Base-by-base conservation (phyloP, 2,888 invertebrate genomes). In the Aproaerema taeniolella region DNA sequence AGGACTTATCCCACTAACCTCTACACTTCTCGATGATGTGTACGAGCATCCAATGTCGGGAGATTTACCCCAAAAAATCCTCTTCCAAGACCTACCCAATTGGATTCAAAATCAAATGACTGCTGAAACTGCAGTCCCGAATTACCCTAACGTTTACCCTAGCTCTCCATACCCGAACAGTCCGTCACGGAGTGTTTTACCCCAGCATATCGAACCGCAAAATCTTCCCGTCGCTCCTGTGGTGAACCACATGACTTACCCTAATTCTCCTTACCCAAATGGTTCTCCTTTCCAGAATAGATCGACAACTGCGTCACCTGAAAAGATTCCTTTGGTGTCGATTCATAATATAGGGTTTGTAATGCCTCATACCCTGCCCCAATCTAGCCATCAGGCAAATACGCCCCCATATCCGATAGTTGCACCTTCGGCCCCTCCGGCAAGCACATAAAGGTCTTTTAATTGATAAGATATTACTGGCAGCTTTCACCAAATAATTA, bases 41-140 rank as follows among this genome's bases (percentile, higher is more conserved):
- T 75, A 71, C 42, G 36, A 43, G 1, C 77, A 78, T 35, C 77
- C 79, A 0, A 41, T 77, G 45, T 51, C 61, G 0, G 52, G 66
- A 15, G 53, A 54, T 30, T 50, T 80, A 1, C 80, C 81, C 0
- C 37, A 47, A 0, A 62, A 72, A 0, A 49, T 70, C 20, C 73
- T 78, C 0, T 47, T 43, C 12, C 38, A 24, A 24, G 13, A 24
- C 24, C 9, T 12, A n/a, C 5, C 4, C 4, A 8, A 4, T 6
- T 4, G 5, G 4, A 8, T 8, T 20, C 4, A 8, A 14, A 14
- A 34, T 24, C 33, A 32, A 32, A n/a, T 2, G 5, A 24, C 8
- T 8, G 25, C 25, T 9, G 5, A 20, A 20, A 20, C 20, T 20
- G 20, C 20, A 6, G 8, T 8, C 8, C 5, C 8, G 8, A 4